Evolutionary conservation across 2,797 vertebrate genomes (phyloP), one percentile per base, ranked within the genome.

Genomic region (Liparis tanakae): DNA sequence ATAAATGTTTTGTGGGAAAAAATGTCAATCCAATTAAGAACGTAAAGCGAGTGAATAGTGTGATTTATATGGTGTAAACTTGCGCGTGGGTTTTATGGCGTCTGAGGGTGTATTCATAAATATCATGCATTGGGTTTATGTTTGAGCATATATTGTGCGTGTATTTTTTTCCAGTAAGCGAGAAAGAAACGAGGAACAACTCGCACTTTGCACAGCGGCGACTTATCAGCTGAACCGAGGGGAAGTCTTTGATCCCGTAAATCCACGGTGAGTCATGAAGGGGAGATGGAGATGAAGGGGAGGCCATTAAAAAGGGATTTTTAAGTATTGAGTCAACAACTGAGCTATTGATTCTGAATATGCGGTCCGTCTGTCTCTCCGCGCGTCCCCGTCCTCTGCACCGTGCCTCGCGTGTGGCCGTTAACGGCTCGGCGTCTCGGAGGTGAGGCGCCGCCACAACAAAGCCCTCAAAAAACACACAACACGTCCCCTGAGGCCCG

Each of bases 401-500:
- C 41, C 50, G 56, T 37, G 54, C 54, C 54, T 36, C 58, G 41
- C 46, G 39, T 60, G 41, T 76, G 51, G 46, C 41, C 9, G 18
- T 76, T 76, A 71, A 67, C 81, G 48, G 67, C 64, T 73, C 8
- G 15, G 64, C 70, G 46, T 82, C 78, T 78, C 61, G 67, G 80
- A 82, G 67, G 62, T 81, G 68, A 53, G 70, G 48, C 70, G 56
- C 74, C 79, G 78, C 69, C 74, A 80, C 64, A 89, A 87, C 78
- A 90, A 90, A 89, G 78, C 64, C 55, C 76, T 81, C 55, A 69
- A 65, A 86, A 30, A 63, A 79, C 76, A 51, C 34, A 22, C n/a
- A 10, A 51, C 34, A 30, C 25, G 78, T 89, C 88, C 85, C 88
- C 66, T 0, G 80, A 86, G 87, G 87, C 82, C 80, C 82, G 79